Percentiles rank a stretch among this genome's conserved stretches.
phyloP scores from a whole-genome alignment of 2,797 vertebrate genomes.

The Hippoglossus hippoglossus region DNA sequence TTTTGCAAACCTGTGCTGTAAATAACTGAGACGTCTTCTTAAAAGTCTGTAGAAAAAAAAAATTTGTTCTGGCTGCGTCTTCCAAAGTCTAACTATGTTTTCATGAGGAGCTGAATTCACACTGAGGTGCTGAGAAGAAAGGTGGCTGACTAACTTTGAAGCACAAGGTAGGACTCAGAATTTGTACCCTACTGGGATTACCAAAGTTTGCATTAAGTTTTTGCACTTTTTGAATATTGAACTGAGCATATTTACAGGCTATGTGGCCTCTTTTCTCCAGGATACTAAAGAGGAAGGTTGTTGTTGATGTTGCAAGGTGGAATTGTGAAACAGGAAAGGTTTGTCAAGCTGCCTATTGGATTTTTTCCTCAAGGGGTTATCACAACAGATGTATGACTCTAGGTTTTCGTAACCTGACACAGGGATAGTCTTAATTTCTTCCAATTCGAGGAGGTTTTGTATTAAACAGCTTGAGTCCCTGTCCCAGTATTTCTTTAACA shows the following conservation, averaged over 20 bases:
- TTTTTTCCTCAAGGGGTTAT: neutral
- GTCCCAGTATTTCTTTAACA: too few relatives aligned
- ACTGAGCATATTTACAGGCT: slow-evolving; percentile 14
- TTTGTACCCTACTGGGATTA: slow-evolving; percentile 33
- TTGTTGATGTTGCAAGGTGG: neutral
- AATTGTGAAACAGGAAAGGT: neutral
- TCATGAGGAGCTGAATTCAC: slow-evolving; percentile 42
- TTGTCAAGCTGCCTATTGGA: neutral
- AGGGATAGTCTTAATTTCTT: too few relatives aligned
- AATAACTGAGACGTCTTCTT: slow-evolving; percentile 64
- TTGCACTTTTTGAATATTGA: slow-evolving; percentile 22
- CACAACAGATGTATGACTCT: too few relatives aligned
- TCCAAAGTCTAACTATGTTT: slow-evolving; percentile 46
- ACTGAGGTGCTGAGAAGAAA: slow-evolving; percentile 49
- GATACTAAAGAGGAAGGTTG: neutral
- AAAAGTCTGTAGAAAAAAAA: slow-evolving; percentile 51
- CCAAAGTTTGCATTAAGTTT: slow-evolving; percentile 53
- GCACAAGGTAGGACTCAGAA: slow-evolving; percentile 23
- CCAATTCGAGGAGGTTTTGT: too few relatives aligned
- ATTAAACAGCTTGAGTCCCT: too few relatives aligned
- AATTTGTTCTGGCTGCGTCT: slow-evolving; percentile 41
- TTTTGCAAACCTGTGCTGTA: slow-evolving; percentile 51
- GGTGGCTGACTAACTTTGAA: slow-evolving; percentile 44
- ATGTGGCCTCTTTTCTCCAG: slow-evolving; percentile 8
- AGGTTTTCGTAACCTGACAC: too few relatives aligned